Percentiles rank a stretch among this genome's conserved stretches.
phyloP scores from a whole-genome alignment of 2,888 invertebrate genomes.

The Mythimna pallens region DNA sequence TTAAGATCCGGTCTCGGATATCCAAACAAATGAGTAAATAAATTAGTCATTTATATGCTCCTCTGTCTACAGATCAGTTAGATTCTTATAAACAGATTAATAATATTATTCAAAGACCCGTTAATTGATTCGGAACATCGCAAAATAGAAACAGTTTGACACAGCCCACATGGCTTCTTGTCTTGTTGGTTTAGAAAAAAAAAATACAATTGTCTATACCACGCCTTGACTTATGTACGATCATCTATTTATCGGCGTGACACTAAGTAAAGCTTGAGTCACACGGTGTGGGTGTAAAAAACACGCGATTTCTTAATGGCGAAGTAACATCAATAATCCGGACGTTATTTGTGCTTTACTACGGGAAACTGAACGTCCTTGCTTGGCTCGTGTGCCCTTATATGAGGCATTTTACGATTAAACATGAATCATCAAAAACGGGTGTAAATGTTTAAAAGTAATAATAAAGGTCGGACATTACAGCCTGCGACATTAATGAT shows the following conservation, averaged over 20 bases:
- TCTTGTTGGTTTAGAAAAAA: conserved; percentile 42
- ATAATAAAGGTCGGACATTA: conserved; percentile 5
- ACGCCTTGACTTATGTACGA: conserved; percentile 49
- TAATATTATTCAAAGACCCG: conserved; percentile 38
- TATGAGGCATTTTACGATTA: conserved; percentile 50
- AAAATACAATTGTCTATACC: conserved; percentile 57
- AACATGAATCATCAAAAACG: conserved; percentile 59
- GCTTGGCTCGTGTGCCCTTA: conserved; percentile 55
- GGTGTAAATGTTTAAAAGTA: conserved; percentile 21
- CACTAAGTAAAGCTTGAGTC: conserved; percentile 65
- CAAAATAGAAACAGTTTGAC: conserved; percentile 40
- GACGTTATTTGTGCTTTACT: conserved; percentile 48
- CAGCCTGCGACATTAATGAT: conserved; percentile 19
- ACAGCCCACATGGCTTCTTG: conserved; percentile 50
- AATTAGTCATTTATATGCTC: conserved; percentile 23
- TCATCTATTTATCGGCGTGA: conserved; percentile 64
- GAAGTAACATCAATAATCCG: conserved; percentile 57
- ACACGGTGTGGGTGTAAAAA: conserved; percentile 61
- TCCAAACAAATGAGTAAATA: conserved; percentile 20
- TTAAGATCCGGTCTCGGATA: conserved; percentile 8
- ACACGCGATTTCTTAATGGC: conserved; percentile 60
- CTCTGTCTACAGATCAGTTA: conserved; percentile 14
- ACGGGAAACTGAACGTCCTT: conserved; percentile 48
- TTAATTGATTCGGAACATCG: conserved; percentile 45
- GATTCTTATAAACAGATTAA: conserved; percentile 13